Evolutionary conservation across 2,113 vertebrate genomes (phyloP).

Genomic region (Paramormyrops kingsleyae): DNA sequence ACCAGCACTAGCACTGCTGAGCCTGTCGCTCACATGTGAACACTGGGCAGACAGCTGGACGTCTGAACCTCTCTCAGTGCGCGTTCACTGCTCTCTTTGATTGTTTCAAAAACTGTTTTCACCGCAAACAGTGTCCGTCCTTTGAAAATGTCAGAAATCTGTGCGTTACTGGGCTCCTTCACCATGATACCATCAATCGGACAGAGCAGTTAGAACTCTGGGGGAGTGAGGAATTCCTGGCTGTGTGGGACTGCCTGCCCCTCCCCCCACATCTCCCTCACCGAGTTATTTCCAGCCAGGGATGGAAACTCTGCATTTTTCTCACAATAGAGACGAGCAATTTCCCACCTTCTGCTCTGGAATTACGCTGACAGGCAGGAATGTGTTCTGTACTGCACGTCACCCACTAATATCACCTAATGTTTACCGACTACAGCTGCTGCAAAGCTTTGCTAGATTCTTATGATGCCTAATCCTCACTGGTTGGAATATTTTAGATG

Average conservation of each 20-base stretch:
- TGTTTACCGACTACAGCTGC: background rate
- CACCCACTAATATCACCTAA: background rate
- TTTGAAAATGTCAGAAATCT: background rate
- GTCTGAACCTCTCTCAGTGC: background rate
- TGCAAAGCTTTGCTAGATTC: background rate
- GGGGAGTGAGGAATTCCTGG: background rate
- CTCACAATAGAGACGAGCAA: background rate
- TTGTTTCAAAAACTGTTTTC: background rate
- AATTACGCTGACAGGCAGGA: background rate
- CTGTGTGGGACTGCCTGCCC: background rate
- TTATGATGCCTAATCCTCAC: background rate
- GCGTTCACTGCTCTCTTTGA: background rate
- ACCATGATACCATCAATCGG: background rate
- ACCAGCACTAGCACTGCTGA: conserved; percentile 31
- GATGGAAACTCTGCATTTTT: background rate
- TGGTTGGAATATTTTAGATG: background rate
- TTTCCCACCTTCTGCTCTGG: background rate
- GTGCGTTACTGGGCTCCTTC: background rate
- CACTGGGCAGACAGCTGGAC: background rate
- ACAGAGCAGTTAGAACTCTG: background rate
- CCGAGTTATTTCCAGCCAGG: background rate
- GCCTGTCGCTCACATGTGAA: conserved; percentile 35
- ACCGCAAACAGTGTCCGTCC: background rate
- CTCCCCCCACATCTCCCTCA: background rate
- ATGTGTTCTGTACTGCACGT: background rate